Base-by-base conservation (phyloP, 2,888 invertebrate species). In the Sicus ferrugineus region DNA sequence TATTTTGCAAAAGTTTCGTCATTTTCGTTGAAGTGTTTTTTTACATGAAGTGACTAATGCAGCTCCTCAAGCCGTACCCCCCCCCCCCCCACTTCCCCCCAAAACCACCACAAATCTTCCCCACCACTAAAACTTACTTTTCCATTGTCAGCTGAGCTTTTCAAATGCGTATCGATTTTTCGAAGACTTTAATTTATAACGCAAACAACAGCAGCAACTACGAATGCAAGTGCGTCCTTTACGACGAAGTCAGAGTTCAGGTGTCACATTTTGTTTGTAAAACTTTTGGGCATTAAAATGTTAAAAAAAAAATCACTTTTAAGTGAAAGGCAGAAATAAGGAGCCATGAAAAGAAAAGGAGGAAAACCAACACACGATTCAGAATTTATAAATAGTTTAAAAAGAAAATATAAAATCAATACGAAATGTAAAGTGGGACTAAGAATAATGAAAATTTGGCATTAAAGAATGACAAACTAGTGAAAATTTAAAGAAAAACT, bases 41-140 rank as follows among this genome's bases (percentile, higher is more conserved):
- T 61, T 61, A 42, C 61, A 61, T 42, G 61, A 42, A 61, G 61
- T 61, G 61, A 61, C 61, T 61, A 61, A 61, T 61, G 61, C 42
- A 38, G 42, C 54, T 46, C n/a, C 26, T 14, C 54, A 23, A 14
- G 7, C 54, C 54, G 9, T 7, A 11, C 54, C 7, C 54, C 7
- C 26, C 50, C 5, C 54, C 7, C 26, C 23, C 6, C 54, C 54
- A 23, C 3, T 1, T 14, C 54, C 14, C 54, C 11, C 28, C 28
- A 46, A 14, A 11, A 6, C 9, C 14, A 3, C 46, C 46, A 9
- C 6, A 4, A 46, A 46, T n/a, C 46, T 46, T 46, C 46, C 46
- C 19, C n/a, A n/a, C 19, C n/a, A n/a, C 38, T 38, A 38, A 7
- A 7, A 7, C 38, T 38, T 38, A 9, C 52, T 52, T 19, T 23